Evolutionary conservation across 2,888 invertebrate species (phyloP).

Genomic region (Macrostomum cliftonense): DNA sequence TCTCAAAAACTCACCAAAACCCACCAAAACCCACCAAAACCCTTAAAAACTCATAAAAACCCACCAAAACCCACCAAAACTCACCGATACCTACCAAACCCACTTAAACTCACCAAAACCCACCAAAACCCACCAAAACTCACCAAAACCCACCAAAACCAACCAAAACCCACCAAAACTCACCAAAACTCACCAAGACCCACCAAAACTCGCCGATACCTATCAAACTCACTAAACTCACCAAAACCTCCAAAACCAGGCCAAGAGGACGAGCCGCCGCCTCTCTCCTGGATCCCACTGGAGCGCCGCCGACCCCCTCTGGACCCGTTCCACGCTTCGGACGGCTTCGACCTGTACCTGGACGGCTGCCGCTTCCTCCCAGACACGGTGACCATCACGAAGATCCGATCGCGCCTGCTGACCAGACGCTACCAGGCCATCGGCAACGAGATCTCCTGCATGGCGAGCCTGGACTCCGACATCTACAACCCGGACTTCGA

Average conservation of each 20-base stretch:
- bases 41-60: too few relatives aligned
- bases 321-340: slow-evolving; percentile 24
- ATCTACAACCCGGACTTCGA: slow-evolving; percentile 33
- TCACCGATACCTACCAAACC: too few relatives aligned
- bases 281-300: slow-evolving; percentile 21
- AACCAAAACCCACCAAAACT: too few relatives aligned
- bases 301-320: slow-evolving; percentile 20
- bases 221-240: too few relatives aligned
- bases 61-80: too few relatives aligned
- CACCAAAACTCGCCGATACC: too few relatives aligned
- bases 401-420: slow-evolving; percentile 27
- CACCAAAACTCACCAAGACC: too few relatives aligned
- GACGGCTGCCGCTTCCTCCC: slow-evolving; percentile 30
- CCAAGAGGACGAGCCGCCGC: slow-evolving; percentile 16
- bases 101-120: too few relatives aligned
- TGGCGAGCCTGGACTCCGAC: slow-evolving; percentile 26
- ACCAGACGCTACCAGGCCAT: slow-evolving; percentile 23
- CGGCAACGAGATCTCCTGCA: slow-evolving; percentile 25
- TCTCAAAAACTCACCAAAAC: too few relatives aligned
- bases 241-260: background rate
- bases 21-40: too few relatives aligned
- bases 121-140: too few relatives aligned
- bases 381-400: slow-evolving; percentile 28
- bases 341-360: slow-evolving; percentile 34
- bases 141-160: too few relatives aligned